Evolutionary conservation across 2,797 vertebrate species (phyloP), one percentile per base, ranked within the genome.

Genomic region (Pampus argenteus): DNA sequence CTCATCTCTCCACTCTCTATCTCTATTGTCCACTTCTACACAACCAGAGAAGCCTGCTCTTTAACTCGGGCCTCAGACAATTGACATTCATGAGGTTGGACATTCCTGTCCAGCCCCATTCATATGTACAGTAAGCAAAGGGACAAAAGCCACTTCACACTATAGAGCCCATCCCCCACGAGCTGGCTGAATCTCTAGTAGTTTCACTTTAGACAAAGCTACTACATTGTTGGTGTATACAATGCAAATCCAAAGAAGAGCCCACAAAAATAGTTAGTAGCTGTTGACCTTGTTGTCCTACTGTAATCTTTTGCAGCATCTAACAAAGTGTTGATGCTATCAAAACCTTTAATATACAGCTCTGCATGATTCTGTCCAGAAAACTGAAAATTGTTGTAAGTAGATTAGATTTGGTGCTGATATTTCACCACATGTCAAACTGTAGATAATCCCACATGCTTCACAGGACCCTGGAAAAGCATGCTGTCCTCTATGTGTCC

Each of bases 41-140:
- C 85, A 89, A 89, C 88, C 89, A 88, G 91, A 92, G 92, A 88
- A 93, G 91, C 84, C 90, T 85, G 81, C 79, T 94, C 92, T 70
- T 90, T 87, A 90, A 94, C 92, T 81, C 81, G 51, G 74, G 70
- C 76, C 72, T 85, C 88, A 84, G 88, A 90, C 85, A 66, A 94
- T 95, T 95, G 93, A 94, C 93, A 96, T 95, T 94, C 93, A 93
- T 90, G 92, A 94, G 92, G 76, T 86, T 88, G 88, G 88, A 89
- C 86, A 90, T 89, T 94, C 92, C 83, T 28, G 92, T 90, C 77
- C 88, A 86, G 71, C 87, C 83, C 91, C 89, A 95, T 96, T 96
- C 94, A 95, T 94, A 95, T 96, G 94, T 94, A 95, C 94, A 92
- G 93, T 90, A 89, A 90, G 82, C 82, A 90, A 88, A 85, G 76